These are phyloP conservation scores for Antheraea yamamai DNA, from an alignment of 2,888 invertebrate genomes.

Conservation along the genomic window DNA sequence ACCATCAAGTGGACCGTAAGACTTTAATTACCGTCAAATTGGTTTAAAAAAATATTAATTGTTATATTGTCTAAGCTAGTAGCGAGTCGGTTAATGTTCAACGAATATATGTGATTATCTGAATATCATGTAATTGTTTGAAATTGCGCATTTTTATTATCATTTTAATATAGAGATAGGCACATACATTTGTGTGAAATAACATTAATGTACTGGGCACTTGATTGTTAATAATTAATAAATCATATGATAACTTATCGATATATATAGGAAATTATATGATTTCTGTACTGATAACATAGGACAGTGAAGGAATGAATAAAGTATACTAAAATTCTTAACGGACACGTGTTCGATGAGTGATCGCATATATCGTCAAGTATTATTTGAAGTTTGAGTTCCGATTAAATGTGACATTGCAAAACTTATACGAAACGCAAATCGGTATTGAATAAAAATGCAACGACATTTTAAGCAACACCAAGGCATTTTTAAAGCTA, in stretches of 20 bases:
- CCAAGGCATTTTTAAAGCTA: background rate
- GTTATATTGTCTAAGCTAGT: no score
- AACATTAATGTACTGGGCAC: background rate
- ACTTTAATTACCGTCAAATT: background rate
- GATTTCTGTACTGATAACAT: background rate
- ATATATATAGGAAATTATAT: constrained; percentile 1
- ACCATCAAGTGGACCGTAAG: background rate
- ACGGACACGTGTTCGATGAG: background rate
- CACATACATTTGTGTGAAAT: background rate
- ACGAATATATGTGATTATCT: no score
- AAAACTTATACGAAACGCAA: background rate
- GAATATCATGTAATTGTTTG: no score
- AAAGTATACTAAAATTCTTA: background rate
- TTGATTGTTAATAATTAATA: constrained; percentile 7
- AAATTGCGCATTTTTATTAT: background rate
- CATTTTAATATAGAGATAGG: background rate
- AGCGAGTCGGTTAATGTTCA: no score
- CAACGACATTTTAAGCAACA: no score
- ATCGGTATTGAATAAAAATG: background rate
- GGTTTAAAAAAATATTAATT: background rate
- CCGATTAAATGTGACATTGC: background rate
- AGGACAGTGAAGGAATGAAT: background rate
- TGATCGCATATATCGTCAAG: background rate
- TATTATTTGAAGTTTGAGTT: background rate
- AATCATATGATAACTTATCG: constrained; percentile 11